Evolutionary conservation across 2,888 invertebrate species (phyloP), one percentile per base, ranked within the genome.

Genomic region (Dioctria rufipes): DNA sequence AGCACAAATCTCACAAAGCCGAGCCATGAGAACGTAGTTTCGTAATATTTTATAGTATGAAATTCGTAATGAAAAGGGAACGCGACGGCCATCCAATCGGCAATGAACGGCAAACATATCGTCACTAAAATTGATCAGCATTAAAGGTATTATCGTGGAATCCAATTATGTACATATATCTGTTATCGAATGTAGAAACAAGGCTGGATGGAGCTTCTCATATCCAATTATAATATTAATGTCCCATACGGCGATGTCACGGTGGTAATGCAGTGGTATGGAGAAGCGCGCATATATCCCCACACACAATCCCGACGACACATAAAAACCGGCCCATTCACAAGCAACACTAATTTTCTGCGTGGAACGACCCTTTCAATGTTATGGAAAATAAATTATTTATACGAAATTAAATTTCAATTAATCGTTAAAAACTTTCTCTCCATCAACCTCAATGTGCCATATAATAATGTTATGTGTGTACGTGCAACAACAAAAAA

Each of bases 151-250:
- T 69, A 69, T 69, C 69, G 51, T 51, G 49, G 13, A 69, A 69
- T 69, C 69, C 69, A 69, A 69, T 69, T 69, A 69, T 25, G 25
- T 25, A 25, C 25, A 25, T 25, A 25, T 69, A 51, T 69, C 51
- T 69, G 54, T 39, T 69, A 69, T 69, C 69, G 69, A 69, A 51
- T 37, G 69, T 51, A 51, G 51, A 69, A 54, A 51, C 69, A 69
- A 49, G 69, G 69, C 39, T 43, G 25, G 2, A 25, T 54, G 69
- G 49, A 51, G 37, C 51, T 43, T 69, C 69, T 69, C 69, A 69
- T 69, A 69, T 69, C 69, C 69, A 69, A 69, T 69, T 69, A 69
- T 69, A 69, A 69, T 69, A 69, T 69, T 69, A 69, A 69, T 69
- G 69, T 69, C 51, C 69, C 51, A 69, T 13, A 8, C n/a, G 25